Conservation (phyloP, 2,888 invertebrate genomes). For the Cybosia mesomella region DNA sequence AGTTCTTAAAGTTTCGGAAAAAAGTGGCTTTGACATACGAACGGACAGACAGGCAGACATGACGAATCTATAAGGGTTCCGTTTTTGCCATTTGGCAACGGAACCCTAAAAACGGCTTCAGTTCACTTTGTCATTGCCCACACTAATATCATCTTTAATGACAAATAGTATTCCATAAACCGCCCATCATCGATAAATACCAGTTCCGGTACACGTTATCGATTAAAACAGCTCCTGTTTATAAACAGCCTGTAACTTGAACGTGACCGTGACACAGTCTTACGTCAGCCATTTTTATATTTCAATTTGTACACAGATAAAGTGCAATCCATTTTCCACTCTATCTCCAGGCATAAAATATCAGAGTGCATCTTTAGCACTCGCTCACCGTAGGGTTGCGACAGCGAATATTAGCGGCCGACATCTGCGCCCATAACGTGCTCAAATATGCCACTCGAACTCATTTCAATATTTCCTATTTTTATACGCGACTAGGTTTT, state of each 20-base stretch:
- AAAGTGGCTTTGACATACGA: too few relatives aligned
- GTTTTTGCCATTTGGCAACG: too few relatives aligned
- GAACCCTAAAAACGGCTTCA: too few relatives aligned
- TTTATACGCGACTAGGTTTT: constrained; percentile 7
- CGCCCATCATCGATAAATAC: neutral
- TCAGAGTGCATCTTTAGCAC: neutral
- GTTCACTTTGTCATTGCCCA: too few relatives aligned
- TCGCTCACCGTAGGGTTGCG: constrained; percentile 5
- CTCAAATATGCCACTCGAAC: constrained; percentile 39
- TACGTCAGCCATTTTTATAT: neutral
- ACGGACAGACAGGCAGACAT: too few relatives aligned
- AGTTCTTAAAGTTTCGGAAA: too few relatives aligned
- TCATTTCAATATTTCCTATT: constrained; percentile 26
- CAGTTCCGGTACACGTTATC: neutral
- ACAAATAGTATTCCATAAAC: neutral
- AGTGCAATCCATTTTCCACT: neutral
- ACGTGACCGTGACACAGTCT: neutral
- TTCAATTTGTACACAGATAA: neutral
- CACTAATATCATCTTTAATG: too few relatives aligned
- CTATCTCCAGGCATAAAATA: constrained; percentile 13
- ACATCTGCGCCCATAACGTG: constrained; percentile 35
- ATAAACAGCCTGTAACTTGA: neutral
- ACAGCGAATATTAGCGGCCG: constrained; percentile 4
- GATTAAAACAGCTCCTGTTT: neutral
- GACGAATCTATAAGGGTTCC: too few relatives aligned